These are phyloP conservation scores for Protaetia brevitarsis DNA, from an alignment of 1,140 invertebrate species.

Conservation along the genomic window DNA sequence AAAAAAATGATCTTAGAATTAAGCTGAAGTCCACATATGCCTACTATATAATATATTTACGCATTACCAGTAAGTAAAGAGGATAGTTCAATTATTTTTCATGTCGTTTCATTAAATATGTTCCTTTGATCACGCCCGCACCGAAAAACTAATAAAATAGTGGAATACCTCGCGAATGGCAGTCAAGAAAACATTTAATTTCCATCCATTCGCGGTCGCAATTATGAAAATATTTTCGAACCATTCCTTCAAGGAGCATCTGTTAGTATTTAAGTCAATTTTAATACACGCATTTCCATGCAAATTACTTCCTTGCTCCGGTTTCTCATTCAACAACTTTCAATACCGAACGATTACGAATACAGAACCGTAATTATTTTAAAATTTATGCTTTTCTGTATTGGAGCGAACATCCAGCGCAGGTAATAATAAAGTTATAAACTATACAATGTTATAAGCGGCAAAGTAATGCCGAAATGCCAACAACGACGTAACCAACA, in stretches of 20 bases:
- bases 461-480: background rate
- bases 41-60: no score
- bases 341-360: background rate
- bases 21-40: no score
- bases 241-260: background rate
- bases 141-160: background rate
- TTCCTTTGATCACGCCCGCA: background rate
- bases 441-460: conserved; percentile 8
- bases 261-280: conserved; percentile 5
- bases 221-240: background rate
- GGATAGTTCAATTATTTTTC: no score
- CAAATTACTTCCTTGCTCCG: background rate
- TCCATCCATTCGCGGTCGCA: background rate
- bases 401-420: background rate
- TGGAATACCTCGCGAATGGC: background rate
- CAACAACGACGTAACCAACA: background rate
- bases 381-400: background rate
- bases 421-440: conserved; percentile 14
- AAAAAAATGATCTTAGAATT: no score
- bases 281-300: background rate
- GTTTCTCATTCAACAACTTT: background rate
- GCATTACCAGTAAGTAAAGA: no score
- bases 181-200: background rate
- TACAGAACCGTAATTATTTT: conserved; percentile 4
- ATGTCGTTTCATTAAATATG: background rate